phyloP scores from a whole-genome alignment of 2,888 invertebrate genomes.

The Oscheius myriophilus region DNA sequence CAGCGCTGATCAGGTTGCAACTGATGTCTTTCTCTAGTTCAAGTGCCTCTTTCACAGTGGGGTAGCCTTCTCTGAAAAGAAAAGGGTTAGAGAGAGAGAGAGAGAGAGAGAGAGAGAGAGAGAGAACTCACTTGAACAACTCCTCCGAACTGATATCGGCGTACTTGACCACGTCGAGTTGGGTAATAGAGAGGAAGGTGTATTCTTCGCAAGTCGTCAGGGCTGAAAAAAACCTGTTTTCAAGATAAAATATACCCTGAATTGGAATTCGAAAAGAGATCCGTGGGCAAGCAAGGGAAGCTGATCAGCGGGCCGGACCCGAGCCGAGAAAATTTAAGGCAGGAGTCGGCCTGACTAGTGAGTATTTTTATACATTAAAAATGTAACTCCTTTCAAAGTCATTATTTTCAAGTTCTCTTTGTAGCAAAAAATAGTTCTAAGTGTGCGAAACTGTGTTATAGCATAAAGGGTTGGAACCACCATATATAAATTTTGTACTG shows the following conservation, averaged over 20 bases:
- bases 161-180: slow-evolving; percentile 27
- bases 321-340: too few species aligned
- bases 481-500: too few species aligned
- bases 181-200: slow-evolving; percentile 23
- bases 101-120: not conserved
- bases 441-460: too few species aligned
- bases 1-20: slow-evolving; percentile 13
- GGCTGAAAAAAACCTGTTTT: slow-evolving; percentile 10
- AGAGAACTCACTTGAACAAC: slow-evolving; percentile 7
- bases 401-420: too few species aligned
- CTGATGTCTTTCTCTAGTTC: not conserved
- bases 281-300: too few species aligned
- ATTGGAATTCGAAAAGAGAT: not conserved
- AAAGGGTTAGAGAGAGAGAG: not conserved
- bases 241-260: not conserved
- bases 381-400: too few species aligned
- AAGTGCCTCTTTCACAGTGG: not conserved
- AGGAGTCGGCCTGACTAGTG: too few species aligned
- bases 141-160: slow-evolving; percentile 12
- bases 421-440: too few species aligned
- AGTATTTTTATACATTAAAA: too few species aligned
- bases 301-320: too few species aligned
- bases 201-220: slow-evolving; percentile 14
- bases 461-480: too few species aligned
- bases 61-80: slow-evolving; percentile 9